Evolutionary conservation across 2,888 invertebrate species (phyloP).

Genomic region (Patella ulyssiponensis): DNA sequence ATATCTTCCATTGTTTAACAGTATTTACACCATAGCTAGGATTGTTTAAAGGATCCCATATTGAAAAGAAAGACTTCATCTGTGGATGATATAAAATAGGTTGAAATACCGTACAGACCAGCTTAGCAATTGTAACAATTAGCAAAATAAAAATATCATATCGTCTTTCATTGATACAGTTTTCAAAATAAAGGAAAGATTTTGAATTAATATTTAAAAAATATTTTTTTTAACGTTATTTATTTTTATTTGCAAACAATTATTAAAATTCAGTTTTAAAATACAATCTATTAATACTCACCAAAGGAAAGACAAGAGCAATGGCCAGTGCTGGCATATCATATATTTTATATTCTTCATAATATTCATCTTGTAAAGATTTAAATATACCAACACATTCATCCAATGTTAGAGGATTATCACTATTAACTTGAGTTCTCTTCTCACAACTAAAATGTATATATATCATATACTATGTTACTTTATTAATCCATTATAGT

Average conservation of each 20-base stretch:
- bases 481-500: not conserved
- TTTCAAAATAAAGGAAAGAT: not conserved
- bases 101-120: not conserved
- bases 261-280: too few species aligned
- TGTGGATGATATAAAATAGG: conserved; percentile 45
- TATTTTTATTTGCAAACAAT: too few species aligned
- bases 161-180: not conserved
- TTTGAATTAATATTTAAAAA: too few species aligned
- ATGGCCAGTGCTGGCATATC: conserved; percentile 88
- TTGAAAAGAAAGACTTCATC: conserved; percentile 78
- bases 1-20: conserved; percentile 72
- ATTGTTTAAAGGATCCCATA: conserved; percentile 84
- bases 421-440: conserved; percentile 53
- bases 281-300: conserved; percentile 46
- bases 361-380: conserved; percentile 65
- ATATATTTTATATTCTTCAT: conserved; percentile 82
- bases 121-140: not conserved
- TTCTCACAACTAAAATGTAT: conserved; percentile 52
- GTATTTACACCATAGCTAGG: conserved; percentile 70
- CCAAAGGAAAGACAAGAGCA: conserved; percentile 85
- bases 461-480: not conserved
- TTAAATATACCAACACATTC: conserved; percentile 65
- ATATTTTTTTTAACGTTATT: too few species aligned
- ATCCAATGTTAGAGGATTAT: conserved; percentile 74
- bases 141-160: not conserved